Conservation (phyloP, 1,140 invertebrate genomes). For the Chionoecetes opilio region DNA sequence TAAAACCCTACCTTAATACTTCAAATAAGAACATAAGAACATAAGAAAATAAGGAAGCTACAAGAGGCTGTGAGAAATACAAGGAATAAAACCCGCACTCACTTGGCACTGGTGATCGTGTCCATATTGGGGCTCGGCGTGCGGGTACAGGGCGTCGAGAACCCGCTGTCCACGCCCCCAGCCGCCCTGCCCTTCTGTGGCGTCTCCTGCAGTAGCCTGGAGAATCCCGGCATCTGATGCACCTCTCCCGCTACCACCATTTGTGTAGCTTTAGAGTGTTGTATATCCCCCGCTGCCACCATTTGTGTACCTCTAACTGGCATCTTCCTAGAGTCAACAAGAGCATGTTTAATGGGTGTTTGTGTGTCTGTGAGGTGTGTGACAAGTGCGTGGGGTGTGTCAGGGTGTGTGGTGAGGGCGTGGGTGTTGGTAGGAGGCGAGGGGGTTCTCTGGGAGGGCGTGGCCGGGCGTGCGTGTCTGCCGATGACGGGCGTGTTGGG, state of each 20-base stretch:
- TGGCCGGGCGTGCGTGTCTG: slow-evolving; percentile 48
- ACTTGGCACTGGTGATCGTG: slow-evolving; percentile 79
- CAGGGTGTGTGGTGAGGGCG: neutral
- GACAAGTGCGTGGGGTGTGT: neutral
- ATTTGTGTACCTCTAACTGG: neutral
- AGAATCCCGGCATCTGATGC: slow-evolving; percentile 22
- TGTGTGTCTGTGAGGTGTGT: neutral
- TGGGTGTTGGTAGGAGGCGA: neutral
- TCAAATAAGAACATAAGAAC: no score
- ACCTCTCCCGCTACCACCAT: slow-evolving; percentile 65
- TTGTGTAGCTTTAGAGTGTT: slow-evolving; percentile 1
- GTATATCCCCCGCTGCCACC: slow-evolving; percentile 60
- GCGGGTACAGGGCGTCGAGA: slow-evolving; percentile 76
- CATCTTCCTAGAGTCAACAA: neutral
- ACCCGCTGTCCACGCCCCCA: slow-evolving; percentile 72
- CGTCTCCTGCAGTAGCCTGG: neutral
- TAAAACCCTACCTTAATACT: no score
- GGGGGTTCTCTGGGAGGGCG: slow-evolving; percentile 3
- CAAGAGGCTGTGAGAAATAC: no score
- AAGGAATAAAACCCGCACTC: no score
- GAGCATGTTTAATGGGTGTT: neutral
- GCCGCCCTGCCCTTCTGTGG: slow-evolving; percentile 23
- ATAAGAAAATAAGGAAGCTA: no score
- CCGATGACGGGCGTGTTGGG: slow-evolving; percentile 81
- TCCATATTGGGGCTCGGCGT: slow-evolving; percentile 77